phyloP scores from a whole-genome alignment of 2,888 invertebrate genomes.

The Drosophila nigricruria region DNA sequence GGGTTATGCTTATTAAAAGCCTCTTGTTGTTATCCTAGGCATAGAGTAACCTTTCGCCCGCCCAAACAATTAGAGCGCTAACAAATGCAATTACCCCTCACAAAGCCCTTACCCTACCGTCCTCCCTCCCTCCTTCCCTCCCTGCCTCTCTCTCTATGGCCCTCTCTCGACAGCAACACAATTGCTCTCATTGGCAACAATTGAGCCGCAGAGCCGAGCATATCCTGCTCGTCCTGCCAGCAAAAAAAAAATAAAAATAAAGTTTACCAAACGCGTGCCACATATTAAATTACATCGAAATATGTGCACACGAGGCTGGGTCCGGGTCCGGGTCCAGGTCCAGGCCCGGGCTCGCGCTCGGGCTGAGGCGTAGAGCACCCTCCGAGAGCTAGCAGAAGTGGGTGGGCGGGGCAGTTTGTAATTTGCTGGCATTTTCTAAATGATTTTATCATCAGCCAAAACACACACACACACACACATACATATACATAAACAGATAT shows the following conservation, averaged over 20 bases:
- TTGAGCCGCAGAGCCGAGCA: conserved; percentile 53
- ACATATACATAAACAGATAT: background rate
- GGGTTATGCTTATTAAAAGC: conserved; percentile 69
- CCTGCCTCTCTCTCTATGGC: background rate
- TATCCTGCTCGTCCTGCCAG: conserved; percentile 49
- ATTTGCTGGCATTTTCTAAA: conserved; percentile 75
- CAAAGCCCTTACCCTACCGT: conserved; percentile 4
- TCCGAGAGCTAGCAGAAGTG: background rate
- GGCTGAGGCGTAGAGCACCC: background rate
- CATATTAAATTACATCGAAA: conserved; percentile 83
- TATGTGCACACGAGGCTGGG: conserved; percentile 68
- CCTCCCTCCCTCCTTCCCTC: background rate
- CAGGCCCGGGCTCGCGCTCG: background rate
- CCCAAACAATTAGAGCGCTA: conserved; percentile 77
- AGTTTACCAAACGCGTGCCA: conserved; percentile 80
- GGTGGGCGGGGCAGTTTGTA: conserved; percentile 56
- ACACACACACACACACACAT: conserved; percentile 3
- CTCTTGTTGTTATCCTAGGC: conserved; percentile 76
- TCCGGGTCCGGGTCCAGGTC: background rate
- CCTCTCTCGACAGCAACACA: conserved; percentile 52
- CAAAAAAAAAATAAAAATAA: conserved; percentile 45
- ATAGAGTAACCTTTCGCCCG: conserved; percentile 65
- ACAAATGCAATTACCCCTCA: conserved; percentile 73
- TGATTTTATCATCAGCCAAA: conserved; percentile 62
- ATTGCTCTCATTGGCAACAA: conserved; percentile 79